Conservation (phyloP, 2,888 invertebrate species). For the Eupithecia exiguata region DNA sequence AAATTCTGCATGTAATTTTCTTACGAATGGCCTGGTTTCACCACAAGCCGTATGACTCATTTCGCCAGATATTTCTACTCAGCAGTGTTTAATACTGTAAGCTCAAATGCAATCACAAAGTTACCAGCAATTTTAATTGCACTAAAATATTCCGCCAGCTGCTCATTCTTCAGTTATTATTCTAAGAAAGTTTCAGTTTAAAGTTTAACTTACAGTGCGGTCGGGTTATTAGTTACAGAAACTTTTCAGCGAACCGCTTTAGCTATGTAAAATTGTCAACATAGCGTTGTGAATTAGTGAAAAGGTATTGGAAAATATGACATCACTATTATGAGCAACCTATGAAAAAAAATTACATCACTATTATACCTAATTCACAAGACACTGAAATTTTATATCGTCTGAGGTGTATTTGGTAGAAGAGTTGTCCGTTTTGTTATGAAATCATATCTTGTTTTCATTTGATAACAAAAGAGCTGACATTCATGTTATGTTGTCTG, state of each 20-base stretch:
- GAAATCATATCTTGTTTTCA: no score
- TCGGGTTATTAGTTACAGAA: conserved; percentile 21
- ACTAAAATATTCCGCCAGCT: conserved; percentile 43
- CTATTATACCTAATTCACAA: no score
- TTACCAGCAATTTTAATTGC: conserved; percentile 46
- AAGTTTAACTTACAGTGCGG: conserved; percentile 15
- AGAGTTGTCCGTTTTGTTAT: no score
- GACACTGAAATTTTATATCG: no score
- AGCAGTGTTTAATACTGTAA: conserved; percentile 45
- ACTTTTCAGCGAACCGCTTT: not conserved
- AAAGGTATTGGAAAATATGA: not conserved
- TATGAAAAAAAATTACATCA: no score
- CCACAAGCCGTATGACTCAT: conserved; percentile 33
- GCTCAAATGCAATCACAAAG: conserved; percentile 44
- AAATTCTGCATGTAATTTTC: no score
- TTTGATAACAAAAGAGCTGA: no score
- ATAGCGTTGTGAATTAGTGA: not conserved
- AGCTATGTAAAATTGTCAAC: conserved; percentile 19
- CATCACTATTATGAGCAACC: no score
- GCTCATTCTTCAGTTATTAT: conserved; percentile 43
- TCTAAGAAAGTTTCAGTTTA: conserved; percentile 39
- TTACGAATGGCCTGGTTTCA: not conserved
- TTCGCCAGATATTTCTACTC: conserved; percentile 54
- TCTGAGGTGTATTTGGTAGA: no score
- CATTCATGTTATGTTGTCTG: no score